Percentiles rank a stretch among this genome's conserved stretches.
phyloP scores from a whole-genome alignment of 2,113 vertebrate genomes.

The Atlantisia rogersi region DNA sequence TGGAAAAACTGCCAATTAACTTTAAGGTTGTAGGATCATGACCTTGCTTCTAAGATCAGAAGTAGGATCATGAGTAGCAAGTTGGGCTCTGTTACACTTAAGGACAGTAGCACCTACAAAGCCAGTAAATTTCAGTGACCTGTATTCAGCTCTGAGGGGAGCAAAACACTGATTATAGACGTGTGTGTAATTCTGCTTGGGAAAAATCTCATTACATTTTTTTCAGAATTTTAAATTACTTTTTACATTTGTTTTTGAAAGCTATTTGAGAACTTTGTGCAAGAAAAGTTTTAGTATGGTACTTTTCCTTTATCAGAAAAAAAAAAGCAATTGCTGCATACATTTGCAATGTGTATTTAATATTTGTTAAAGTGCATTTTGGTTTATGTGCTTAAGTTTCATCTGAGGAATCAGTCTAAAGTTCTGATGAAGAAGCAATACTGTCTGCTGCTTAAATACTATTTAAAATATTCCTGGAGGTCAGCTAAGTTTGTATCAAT shows the following conservation, averaged over 20 bases:
- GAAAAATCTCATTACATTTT: neutral
- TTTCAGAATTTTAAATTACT: neutral
- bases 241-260: neutral
- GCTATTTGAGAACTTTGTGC: neutral
- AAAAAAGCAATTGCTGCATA: too few relatives aligned
- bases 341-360: neutral
- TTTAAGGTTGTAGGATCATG: constrained; percentile 28
- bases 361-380: neutral
- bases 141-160: neutral
- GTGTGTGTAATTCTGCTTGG: neutral
- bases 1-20: constrained; percentile 46
- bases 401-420: neutral
- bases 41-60: constrained; percentile 46
- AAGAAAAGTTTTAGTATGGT: neutral
- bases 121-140: neutral
- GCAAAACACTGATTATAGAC: neutral
- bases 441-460: neutral
- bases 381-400: neutral
- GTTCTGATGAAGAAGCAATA: neutral
- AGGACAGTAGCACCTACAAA: neutral
- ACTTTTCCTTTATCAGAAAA: neutral
- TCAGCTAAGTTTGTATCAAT: neutral
- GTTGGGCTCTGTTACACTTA: neutral
- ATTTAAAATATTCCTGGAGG: neutral
- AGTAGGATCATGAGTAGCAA: constrained; percentile 11